Percentiles rank a stretch among this genome's conserved stretches.
Evolutionary conservation across 2,797 vertebrate species (phyloP).

Genomic region (Otolemur crassicaudatus): DNA sequence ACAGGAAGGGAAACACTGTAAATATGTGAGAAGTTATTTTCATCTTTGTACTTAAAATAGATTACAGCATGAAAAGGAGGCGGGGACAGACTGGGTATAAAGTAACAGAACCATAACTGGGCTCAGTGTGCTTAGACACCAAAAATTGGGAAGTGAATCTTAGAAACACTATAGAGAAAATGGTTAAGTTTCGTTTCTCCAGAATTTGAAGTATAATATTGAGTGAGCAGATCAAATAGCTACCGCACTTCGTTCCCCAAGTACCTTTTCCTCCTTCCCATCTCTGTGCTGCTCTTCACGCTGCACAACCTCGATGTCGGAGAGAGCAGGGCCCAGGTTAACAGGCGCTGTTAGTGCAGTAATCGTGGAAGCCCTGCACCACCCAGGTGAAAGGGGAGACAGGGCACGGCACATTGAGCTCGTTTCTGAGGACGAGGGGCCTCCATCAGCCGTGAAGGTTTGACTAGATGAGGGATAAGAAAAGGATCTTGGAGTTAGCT

Average conservation of each 20-base stretch:
- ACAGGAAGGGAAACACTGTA: background rate
- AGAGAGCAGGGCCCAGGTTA: background rate
- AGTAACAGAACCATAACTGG: background rate
- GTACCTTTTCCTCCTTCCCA: background rate
- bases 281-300: background rate
- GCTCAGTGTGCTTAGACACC: background rate
- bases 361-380: background rate
- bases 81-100: background rate
- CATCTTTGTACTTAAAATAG: background rate
- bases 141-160: background rate
- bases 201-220: background rate
- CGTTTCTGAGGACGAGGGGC: background rate
- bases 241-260: background rate
- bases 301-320: background rate
- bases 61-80: background rate
- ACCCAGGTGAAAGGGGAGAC: background rate
- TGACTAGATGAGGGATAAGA: background rate
- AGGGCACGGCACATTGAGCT: background rate
- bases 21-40: background rate
- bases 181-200: background rate
- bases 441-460: background rate
- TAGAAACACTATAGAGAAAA: background rate
- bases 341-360: background rate
- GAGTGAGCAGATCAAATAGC: background rate
- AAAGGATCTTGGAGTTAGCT: background rate